Evolutionary conservation across 2,888 invertebrate genomes (phyloP), one percentile per base, ranked within the genome.

Genomic region (Caenorhabditis macrosperma): DNA sequence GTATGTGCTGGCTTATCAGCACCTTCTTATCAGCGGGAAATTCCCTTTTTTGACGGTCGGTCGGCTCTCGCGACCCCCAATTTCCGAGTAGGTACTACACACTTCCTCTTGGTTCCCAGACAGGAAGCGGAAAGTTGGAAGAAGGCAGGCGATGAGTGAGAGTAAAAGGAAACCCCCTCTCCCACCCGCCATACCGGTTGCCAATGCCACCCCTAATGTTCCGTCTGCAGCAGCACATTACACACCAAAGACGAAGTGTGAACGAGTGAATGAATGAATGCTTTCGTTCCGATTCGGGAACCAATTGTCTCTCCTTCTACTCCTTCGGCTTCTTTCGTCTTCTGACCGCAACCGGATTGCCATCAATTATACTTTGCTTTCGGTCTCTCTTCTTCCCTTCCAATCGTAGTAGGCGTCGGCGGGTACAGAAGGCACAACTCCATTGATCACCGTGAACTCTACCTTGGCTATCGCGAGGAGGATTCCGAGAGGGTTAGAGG

Each of bases 211-310:
- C n/a, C n/a, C 69, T 69, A 69, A 69, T 68, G 59, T 68, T 68
- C 68, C 68, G 33, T 50, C 46, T 48, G 12, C 48, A 35, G 59
- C 68, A 68, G n/a, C 57, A 57, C 17, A 4, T 33, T 5, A 12
- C 3, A 12, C 38, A 38, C 38, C 38, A 38, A 38, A 38, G 38
- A 33, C 33, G 33, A 54, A 66, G 54, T n/a, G 12, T 54, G 60
- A 35, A 48, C 22, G 35, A 44, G 55, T 41, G 28, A 44, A 22
- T 28, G 35, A 24, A 28, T 52, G n/a, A 63, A 63, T 20, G 33
- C 54, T 30, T 48, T 72, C 63, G 63, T 72, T 72, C 71, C 71
- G 63, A 72, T 72, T 72, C 71, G 71, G 71, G 71, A 72, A 72
- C 63, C 71, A 48, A 72, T 63, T 61, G 59, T 69, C 17, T 60